A percentile compares a stretch with the other conserved stretches of the same genome.
Evolutionary conservation across 2,797 vertebrate genomes (phyloP).

Genomic region (Nannoperca obscura): DNA sequence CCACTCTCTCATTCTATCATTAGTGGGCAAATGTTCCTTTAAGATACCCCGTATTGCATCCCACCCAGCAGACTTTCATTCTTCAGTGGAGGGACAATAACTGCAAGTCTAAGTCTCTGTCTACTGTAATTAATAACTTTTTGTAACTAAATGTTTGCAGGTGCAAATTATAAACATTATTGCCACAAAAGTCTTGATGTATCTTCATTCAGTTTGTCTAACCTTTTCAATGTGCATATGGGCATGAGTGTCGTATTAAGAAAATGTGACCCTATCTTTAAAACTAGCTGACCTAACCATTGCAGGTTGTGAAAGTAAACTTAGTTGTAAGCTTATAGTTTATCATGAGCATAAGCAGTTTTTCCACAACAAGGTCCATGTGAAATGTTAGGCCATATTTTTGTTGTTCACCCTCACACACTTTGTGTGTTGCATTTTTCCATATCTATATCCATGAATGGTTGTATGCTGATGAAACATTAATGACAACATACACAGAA

Average conservation of each 20-base stretch:
- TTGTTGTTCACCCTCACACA: background rate
- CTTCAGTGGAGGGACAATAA: background rate
- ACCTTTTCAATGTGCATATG: background rate
- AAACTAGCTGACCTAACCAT: background rate
- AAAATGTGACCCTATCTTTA: background rate
- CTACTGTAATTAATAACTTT: background rate
- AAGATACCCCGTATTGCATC: background rate
- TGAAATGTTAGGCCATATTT: background rate
- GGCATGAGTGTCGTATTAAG: background rate
- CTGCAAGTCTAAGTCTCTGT: background rate
- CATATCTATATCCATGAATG: background rate
- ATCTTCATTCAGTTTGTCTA: slow-evolving; percentile 1
- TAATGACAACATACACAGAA: background rate
- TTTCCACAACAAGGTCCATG: background rate
- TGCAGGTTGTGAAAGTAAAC: background rate
- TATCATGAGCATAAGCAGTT: too few relatives aligned
- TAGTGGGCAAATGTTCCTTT: slow-evolving; percentile 24
- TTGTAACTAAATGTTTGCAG: background rate
- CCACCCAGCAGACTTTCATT: slow-evolving; percentile 2
- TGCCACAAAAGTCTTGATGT: background rate
- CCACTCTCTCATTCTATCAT: background rate
- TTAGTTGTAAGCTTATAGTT: too few relatives aligned
- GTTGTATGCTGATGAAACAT: background rate
- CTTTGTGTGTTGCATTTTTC: background rate
- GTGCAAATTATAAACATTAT: background rate